Base-by-base conservation (phyloP, 2,797 vertebrate species). In the Acanthurus tractus region DNA sequence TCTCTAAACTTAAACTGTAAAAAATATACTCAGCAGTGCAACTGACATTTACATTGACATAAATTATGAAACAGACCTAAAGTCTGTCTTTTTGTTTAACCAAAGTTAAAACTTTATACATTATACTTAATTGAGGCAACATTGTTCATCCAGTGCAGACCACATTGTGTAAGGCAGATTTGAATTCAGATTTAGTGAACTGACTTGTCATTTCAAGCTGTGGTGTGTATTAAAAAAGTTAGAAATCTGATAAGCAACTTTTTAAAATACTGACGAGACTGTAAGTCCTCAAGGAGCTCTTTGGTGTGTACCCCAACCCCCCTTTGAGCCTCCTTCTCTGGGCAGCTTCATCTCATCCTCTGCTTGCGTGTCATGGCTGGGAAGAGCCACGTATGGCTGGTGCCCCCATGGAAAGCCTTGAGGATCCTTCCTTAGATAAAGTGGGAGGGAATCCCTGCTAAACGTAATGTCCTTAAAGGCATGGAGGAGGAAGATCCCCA, bases 401-500 rank as follows among this genome's bases (percentile, higher is more conserved):
- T 91, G 87, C 22, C 81, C 64, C 81, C 88, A 81, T 0, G 63
- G 70, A 11, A 67, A 77, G 11, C 81, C 85, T 61, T 88, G 90
- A 25, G 82, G 80, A 23, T 78, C 82, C 34, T 84, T 90, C 58
- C 78, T 90, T 69, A 96, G 87, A 88, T 92, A 96, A 22, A 94
- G 83, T 14, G 95, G 95, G 52, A 97, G 92, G 0, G 96, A 90
- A 83, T 90, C 89, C 44, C 85, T 85, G 15, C 53, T 92, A 61
- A 97, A 96, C 38, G 92, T 88, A 55, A 96, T 78, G 81, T 96
- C 95, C 77, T 94, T 95, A 87, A 97, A 97, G 61, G 93, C 92
- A 0, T 96, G 95, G 40, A 97, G 93, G 48, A 96, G 95, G 82
- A 97, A 97, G 81, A 96, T 96, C 18, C 96, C 96, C 0, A 95